These are phyloP conservation scores for Semicossyphus pulcher DNA, from an alignment of 2,113 vertebrate species.

Conservation along the genomic window DNA sequence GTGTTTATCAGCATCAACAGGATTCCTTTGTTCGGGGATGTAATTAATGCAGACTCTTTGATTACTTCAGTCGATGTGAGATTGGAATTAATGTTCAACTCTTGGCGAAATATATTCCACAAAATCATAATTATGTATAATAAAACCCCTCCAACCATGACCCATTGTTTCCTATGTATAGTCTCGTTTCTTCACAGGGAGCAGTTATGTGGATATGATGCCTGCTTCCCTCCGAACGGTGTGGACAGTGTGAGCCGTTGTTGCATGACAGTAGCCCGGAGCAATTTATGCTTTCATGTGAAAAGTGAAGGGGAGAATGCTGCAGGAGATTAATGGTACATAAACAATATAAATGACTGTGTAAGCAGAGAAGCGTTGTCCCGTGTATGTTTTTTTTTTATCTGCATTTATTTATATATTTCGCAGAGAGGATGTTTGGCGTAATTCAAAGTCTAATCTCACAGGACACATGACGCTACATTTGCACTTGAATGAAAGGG, in stretches of 20 bases:
- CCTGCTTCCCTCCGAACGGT: conserved; percentile 38
- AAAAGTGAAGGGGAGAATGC: conserved; percentile 57
- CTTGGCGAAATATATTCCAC: conserved; percentile 49
- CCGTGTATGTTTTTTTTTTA: conserved; percentile 19
- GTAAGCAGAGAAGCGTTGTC: conserved; percentile 44
- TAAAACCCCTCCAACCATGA: conserved; percentile 26
- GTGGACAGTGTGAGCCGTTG: conserved; percentile 53
- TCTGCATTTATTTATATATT: conserved; percentile 32
- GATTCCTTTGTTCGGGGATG: conserved; percentile 72
- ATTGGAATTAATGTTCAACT: conserved; percentile 67
- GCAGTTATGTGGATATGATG: conserved; percentile 32
- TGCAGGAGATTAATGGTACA: conserved; percentile 79
- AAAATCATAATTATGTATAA: conserved; percentile 52
- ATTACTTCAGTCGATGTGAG: conserved; percentile 60
- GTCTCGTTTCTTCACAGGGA: conserved; percentile 16
- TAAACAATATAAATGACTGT: conserved; percentile 77
- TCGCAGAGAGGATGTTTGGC: conserved; percentile 11
- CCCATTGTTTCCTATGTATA: conserved; percentile 15
- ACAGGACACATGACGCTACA: conserved; percentile 15
- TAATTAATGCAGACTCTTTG: conserved; percentile 79
- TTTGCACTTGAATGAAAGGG: conserved; percentile 46
- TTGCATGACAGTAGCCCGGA: conserved; percentile 70
- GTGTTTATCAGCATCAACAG: conserved; percentile 74
- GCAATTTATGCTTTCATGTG: conserved; percentile 77
- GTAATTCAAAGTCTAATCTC: conserved; percentile 38